Base-by-base conservation (phyloP, 2,888 invertebrate genomes). In the Netelia fuscicornis region DNA sequence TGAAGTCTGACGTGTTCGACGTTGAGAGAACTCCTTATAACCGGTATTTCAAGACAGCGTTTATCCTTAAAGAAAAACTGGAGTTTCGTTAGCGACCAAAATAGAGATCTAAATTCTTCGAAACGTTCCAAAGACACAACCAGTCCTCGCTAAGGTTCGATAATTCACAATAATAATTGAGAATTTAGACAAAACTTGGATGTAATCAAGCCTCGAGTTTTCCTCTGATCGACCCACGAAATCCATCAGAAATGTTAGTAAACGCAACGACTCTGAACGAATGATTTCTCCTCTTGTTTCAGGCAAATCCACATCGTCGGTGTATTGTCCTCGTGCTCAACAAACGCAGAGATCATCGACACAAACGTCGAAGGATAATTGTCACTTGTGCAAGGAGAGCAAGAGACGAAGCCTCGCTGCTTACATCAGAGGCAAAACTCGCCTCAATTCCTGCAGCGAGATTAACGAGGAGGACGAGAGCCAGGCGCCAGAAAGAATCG, bases 381-480 rank as follows among this genome's bases (percentile, higher is more conserved):
- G 95, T 80, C 94, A 95, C 13, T 94, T 95, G 81, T 95, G 95
- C 89, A 94, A 94, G 84, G 95, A 95, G 87, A 94, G 94, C 84
- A 95, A 95, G 89, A 94, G 95, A 85, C 93, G 95, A 60, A 94
- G 94, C 2, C 90, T 95, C 2, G 94, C 94, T 1, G 94, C 93
- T 75, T 95, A 95, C 88, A 94, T 95, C 86, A 92, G 94, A 70
- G 94, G 94, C 83, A 95, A 95, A 81, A 93, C 94, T n/a, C 93
- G 94, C 23, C 93, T 94, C n/a, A 94, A 94, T 87, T 94, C 94
- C 83, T 94, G 94, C 87, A 93, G 94, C 75, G 94, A 95, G 87
- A 94, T 95, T 84, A 94, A 94, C 87, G 95, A 95, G 87, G 95
- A 95, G 81, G 94, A 94, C 20, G 94, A 94, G 25, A 90, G 91